Percentiles rank a stretch among this genome's conserved stretches.
phyloP scores from a whole-genome alignment of 2,888 invertebrate species.

The Caradrina clavipalpis region DNA sequence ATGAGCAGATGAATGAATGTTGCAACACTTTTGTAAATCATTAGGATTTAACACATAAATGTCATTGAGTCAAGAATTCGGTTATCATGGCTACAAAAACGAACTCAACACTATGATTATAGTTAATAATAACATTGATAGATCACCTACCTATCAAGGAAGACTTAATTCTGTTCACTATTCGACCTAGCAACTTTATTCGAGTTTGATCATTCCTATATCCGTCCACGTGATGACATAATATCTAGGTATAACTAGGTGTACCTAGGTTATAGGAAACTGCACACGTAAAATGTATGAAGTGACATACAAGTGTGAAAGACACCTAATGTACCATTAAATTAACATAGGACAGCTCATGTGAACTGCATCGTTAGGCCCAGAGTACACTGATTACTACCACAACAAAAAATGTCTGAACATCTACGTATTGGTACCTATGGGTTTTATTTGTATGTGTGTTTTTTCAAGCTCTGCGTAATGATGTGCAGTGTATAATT shows the following conservation, averaged over 20 bases:
- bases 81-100: not conserved
- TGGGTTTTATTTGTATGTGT: slow-evolving; percentile 15
- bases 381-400: slow-evolving; percentile 44
- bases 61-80: not conserved
- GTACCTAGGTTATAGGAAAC: slow-evolving; percentile 35
- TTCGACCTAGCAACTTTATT: slow-evolving; percentile 1
- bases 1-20: not conserved
- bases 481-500: not conserved
- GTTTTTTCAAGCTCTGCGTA: slow-evolving; percentile 4
- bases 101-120: not conserved
- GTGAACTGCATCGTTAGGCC: slow-evolving; percentile 64
- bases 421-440: slow-evolving; percentile 6
- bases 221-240: slow-evolving; percentile 22
- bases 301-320: slow-evolving; percentile 55
- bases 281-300: slow-evolving; percentile 46
- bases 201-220: slow-evolving; percentile 37
- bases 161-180: slow-evolving; percentile 14
- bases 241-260: slow-evolving; percentile 10
- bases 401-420: slow-evolving; percentile 33
- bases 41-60: not conserved
- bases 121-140: slow-evolving; percentile 4
- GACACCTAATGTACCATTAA: slow-evolving; percentile 56
- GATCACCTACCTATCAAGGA: slow-evolving; percentile 21
- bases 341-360: slow-evolving; percentile 63
- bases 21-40: not conserved